Conservation (phyloP, 1,140 invertebrate genomes). For the Triops cancriformis region DNA sequence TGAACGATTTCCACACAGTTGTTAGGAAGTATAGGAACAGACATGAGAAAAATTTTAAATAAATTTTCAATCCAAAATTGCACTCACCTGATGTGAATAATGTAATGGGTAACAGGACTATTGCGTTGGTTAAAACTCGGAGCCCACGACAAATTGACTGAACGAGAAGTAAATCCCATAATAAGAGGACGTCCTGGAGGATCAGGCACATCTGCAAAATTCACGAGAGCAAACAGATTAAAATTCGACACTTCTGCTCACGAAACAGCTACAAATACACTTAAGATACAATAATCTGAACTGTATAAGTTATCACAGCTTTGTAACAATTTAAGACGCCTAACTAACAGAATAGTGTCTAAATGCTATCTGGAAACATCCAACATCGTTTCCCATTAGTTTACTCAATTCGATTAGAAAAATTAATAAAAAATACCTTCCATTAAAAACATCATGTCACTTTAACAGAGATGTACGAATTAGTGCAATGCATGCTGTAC, state of each 20-base stretch:
- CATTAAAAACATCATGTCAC: too few relatives aligned
- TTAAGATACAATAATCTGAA: background rate
- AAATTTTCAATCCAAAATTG: background rate
- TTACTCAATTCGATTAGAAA: too few relatives aligned
- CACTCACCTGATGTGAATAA: slow-evolving; percentile 59
- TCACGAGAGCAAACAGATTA: slow-evolving; percentile 25
- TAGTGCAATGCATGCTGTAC: background rate
- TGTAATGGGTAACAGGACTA: slow-evolving; percentile 59
- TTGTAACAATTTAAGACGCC: too few relatives aligned
- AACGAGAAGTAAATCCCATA: slow-evolving; percentile 59
- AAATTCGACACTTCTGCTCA: background rate
- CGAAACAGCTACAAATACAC: background rate
- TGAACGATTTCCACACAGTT: too few relatives aligned
- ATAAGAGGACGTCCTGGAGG: slow-evolving; percentile 61
- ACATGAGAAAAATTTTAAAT: too few relatives aligned
- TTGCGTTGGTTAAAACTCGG: slow-evolving; percentile 58
- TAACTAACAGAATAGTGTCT: too few relatives aligned
- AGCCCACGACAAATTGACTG: slow-evolving; percentile 66
- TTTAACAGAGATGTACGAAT: too few relatives aligned
- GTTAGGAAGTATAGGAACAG: too few relatives aligned
- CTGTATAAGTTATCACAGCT: too few relatives aligned
- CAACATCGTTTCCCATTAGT: too few relatives aligned
- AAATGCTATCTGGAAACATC: too few relatives aligned
- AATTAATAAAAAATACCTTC: too few relatives aligned
- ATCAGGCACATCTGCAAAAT: slow-evolving; percentile 48